Base-by-base conservation (phyloP, 2,888 invertebrate genomes). In the Buathra laborator region DNA sequence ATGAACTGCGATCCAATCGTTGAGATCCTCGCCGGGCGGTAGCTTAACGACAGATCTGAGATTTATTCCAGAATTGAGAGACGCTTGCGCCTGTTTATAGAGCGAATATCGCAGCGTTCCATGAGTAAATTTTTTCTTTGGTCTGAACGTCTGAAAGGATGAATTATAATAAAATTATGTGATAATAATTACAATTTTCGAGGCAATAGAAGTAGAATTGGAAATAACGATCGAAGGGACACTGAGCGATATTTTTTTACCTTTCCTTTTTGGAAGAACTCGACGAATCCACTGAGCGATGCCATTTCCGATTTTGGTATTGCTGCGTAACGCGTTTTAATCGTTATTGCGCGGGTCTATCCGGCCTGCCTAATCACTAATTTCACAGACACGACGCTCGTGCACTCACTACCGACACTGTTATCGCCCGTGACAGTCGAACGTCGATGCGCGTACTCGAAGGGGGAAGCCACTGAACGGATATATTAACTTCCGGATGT, bases 1-100 rank as follows among this genome's bases (percentile, higher is more conserved):
- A 94, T 98, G 98, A 4, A 98, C 98, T 19, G 98, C 98, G 53
- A 98, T 95, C 98, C 98, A 98, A 93, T 98, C 98, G 91, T 98
- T 97, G 74, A 97, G 94, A 93, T 97, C 97, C 94, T 98, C 98
- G 5, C 97, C 97, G 43, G 96, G 95, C 1, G 98, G 98, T 84
- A 98, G 94, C 91, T 96, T 96, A 0, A 98, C 98, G 1, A 97
- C 98, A 71, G 95, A 94, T 84, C 97, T 95, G 83, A 98, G 95
- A 94, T 98, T 98, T 82, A 98, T 97, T 3, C 98, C 98, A 2
- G 98, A 97, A 94, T 97, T 97, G 19, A 98, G 94, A 75, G 98
- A 98, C 14, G 98, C 98, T 93, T 98, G 97, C 0, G 98, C 98
- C 91, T 98, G 97, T 93, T 98, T 98, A 92, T 98, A 97, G 43